These are phyloP conservation scores for Synergus gifuensis DNA, from an alignment of 2,888 invertebrate genomes.

Conservation along the genomic window DNA sequence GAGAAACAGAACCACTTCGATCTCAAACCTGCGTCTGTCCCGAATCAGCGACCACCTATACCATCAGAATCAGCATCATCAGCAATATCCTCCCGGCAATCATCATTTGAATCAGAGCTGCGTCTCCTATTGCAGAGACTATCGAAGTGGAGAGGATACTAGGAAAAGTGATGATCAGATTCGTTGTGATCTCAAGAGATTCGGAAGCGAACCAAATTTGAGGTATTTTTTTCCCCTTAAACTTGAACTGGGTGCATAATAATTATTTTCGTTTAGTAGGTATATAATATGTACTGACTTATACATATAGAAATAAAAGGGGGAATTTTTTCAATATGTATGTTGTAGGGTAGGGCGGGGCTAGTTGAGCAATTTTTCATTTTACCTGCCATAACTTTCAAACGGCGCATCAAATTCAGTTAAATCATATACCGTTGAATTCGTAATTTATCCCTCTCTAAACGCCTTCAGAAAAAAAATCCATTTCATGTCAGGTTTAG, in stretches of 20 bases:
- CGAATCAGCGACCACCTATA: not conserved
- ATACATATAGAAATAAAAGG: too few species aligned
- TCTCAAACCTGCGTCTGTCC: slow-evolving; percentile 62
- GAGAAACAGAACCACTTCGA: slow-evolving; percentile 67
- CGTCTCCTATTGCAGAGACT: slow-evolving; percentile 57
- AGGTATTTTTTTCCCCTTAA: slow-evolving; percentile 61
- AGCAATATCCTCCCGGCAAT: not conserved
- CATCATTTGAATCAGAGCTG: slow-evolving; percentile 27
- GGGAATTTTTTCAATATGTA: too few species aligned
- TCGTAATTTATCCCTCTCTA: too few species aligned
- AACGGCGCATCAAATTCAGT: too few species aligned
- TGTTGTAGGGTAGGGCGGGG: too few species aligned
- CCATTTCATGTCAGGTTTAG: too few species aligned
- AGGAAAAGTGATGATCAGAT: slow-evolving; percentile 67
- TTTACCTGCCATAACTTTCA: too few species aligned
- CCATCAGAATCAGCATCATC: not conserved
- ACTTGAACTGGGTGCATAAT: not conserved
- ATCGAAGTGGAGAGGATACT: slow-evolving; percentile 59
- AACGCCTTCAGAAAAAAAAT: too few species aligned
- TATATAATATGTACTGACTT: too few species aligned
- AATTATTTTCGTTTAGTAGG: too few species aligned
- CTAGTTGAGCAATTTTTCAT: too few species aligned
- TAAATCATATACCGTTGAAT: too few species aligned
- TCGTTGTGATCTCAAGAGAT: slow-evolving; percentile 79
- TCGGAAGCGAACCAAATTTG: slow-evolving; percentile 88